phyloP scores from a whole-genome alignment of 2,888 invertebrate genomes.

The Heliconius erato region DNA sequence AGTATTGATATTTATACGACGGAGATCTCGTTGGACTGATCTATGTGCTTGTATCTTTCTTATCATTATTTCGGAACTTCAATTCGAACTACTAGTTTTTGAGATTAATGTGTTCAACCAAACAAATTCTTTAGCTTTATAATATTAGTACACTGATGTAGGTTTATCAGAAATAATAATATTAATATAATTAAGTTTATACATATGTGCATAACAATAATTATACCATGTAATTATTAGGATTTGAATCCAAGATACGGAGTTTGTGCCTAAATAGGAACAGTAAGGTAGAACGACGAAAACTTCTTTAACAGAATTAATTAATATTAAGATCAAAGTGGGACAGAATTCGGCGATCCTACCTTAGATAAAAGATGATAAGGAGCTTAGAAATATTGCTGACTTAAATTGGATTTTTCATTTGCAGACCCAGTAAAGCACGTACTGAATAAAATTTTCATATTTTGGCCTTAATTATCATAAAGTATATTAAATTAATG shows the following conservation, averaged over 20 bases:
- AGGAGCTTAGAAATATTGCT: slow-evolving; percentile 25
- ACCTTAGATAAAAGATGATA: slow-evolving; percentile 23
- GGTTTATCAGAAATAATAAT: too few relatives aligned
- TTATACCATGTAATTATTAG: background rate
- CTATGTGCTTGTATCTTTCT: too few relatives aligned
- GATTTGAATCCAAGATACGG: background rate
- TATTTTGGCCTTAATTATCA: slow-evolving; percentile 12
- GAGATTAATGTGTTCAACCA: too few relatives aligned
- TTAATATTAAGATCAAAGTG: slow-evolving; percentile 9
- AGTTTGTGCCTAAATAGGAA: background rate
- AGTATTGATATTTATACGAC: too few relatives aligned
- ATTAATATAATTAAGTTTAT: too few relatives aligned
- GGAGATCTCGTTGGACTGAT: too few relatives aligned
- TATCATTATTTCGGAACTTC: too few relatives aligned
- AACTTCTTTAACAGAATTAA: background rate
- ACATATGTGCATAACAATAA: background rate
- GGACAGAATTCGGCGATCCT: slow-evolving; percentile 14
- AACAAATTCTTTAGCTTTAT: too few relatives aligned
- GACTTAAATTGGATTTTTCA: slow-evolving; percentile 26
- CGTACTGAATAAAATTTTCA: slow-evolving; percentile 5
- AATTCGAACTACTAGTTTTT: too few relatives aligned
- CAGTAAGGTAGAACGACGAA: background rate
- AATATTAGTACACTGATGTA: too few relatives aligned
- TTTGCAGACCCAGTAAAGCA: slow-evolving; percentile 7
- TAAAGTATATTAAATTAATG: too few relatives aligned